Percentiles rank a stretch among this genome's conserved stretches.
Evolutionary conservation across 2,113 vertebrate genomes (phyloP).

Genomic region (Eptesicus fuscus): DNA sequence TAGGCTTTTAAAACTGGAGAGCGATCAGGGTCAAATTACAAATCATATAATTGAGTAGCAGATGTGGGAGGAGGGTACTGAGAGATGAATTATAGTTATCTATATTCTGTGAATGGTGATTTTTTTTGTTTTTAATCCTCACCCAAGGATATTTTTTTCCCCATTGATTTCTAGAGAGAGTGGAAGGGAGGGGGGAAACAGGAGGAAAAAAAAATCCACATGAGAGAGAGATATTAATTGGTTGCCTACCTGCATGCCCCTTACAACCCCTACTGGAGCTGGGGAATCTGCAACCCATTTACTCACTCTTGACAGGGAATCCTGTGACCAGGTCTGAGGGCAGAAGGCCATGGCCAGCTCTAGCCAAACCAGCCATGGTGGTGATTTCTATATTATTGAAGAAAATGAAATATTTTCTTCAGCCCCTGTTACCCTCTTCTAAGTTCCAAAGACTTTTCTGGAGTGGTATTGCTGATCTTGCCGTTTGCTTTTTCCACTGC

Average conservation of each 20-base stretch:
- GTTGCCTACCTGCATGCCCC: no score
- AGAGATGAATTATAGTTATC: not conserved
- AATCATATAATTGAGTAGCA: not conserved
- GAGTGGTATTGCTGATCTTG: not conserved
- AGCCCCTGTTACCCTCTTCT: not conserved
- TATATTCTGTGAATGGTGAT: not conserved
- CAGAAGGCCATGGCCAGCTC: no score
- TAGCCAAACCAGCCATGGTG: not conserved
- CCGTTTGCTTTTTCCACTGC: not conserved
- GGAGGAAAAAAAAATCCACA: no score
- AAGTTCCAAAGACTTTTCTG: slow-evolving; percentile 14
- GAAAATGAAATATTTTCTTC: slow-evolving; percentile 15
- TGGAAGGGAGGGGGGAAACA: no score
- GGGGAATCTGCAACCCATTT: no score
- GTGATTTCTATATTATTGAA: not conserved
- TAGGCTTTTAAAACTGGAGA: not conserved
- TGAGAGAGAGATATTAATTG: no score
- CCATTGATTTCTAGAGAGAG: no score
- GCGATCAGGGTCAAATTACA: not conserved
- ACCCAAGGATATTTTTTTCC: no score
- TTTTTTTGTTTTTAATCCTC: no score
- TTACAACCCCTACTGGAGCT: no score
- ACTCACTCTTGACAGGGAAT: no score
- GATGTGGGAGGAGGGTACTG: not conserved
- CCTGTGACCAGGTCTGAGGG: no score